Percentiles rank a stretch among this genome's conserved stretches.
phyloP scores from a whole-genome alignment of 1,140 invertebrate genomes.

The Lasioglossum baleicum region DNA sequence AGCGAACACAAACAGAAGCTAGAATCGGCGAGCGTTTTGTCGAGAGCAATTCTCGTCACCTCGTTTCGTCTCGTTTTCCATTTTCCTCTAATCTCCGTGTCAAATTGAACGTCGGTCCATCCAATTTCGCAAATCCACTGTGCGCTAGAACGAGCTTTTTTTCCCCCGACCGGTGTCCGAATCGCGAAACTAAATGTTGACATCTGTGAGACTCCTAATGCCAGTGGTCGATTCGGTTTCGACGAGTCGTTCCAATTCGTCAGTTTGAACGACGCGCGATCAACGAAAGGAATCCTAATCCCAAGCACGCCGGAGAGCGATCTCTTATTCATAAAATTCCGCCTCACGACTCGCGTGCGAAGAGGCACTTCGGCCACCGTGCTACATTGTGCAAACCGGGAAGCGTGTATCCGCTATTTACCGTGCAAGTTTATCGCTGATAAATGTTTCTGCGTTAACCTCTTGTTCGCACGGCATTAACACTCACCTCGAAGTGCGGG shows the following conservation, averaged over 20 bases:
- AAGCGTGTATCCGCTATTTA: not conserved
- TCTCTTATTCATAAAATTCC: slow-evolving; percentile 7
- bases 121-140: not conserved
- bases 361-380: not conserved
- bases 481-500: not conserved
- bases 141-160: not conserved
- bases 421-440: slow-evolving; percentile 17
- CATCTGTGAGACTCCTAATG: not conserved
- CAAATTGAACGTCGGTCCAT: not conserved
- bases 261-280: not conserved
- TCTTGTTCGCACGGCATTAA: slow-evolving; percentile 7
- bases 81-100: slow-evolving; percentile 18
- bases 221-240: too few species aligned
- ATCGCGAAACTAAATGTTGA: not conserved
- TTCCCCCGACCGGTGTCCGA: not conserved
- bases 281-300: not conserved
- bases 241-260: not conserved
- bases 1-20: not conserved
- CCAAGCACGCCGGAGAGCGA: not conserved
- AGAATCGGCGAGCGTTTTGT: not conserved
- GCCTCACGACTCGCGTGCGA: slow-evolving; percentile 16
- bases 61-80: slow-evolving; percentile 3
- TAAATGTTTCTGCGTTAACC: not conserved
- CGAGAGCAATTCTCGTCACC: not conserved
- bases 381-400: not conserved